Evolutionary conservation across 2,797 vertebrate genomes (phyloP).

Genomic region (Sebastiscus tertius): DNA sequence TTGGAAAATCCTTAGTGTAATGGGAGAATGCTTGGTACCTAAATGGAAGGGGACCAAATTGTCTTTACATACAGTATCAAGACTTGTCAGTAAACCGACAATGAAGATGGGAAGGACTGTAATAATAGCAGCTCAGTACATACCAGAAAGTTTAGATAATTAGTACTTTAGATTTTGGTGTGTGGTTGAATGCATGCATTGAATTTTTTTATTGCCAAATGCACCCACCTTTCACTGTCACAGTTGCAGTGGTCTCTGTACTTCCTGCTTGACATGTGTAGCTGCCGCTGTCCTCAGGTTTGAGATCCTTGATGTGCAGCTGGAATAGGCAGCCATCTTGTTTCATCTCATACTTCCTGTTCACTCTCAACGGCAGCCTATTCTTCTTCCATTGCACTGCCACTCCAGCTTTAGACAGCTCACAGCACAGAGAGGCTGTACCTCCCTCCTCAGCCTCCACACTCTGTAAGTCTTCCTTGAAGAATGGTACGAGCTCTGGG

Average conservation of each 20-base stretch:
- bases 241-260: slow-evolving; percentile 58
- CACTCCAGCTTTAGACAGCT: slow-evolving; percentile 81
- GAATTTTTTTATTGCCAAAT: neutral
- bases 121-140: no score
- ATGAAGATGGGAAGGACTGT: no score
- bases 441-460: slow-evolving; percentile 71
- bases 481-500: slow-evolving; percentile 63
- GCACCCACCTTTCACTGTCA: slow-evolving; percentile 64
- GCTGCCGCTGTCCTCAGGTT: slow-evolving; percentile 86
- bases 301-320: slow-evolving; percentile 84
- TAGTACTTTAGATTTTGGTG: no score
- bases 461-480: slow-evolving; percentile 66
- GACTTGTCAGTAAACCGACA: no score
- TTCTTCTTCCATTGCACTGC: slow-evolving; percentile 87
- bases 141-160: no score
- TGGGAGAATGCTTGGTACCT: no score
- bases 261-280: slow-evolving; percentile 82
- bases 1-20: no score
- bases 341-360: slow-evolving; percentile 83
- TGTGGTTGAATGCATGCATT: no score
- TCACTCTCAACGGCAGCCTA: slow-evolving; percentile 77
- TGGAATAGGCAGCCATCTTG: slow-evolving; percentile 77
- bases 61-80: no score
- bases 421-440: slow-evolving; percentile 67
- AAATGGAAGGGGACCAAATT: no score